Evolutionary conservation across 1,140 invertebrate species (phyloP).

Genomic region (Drosophila rufa): DNA sequence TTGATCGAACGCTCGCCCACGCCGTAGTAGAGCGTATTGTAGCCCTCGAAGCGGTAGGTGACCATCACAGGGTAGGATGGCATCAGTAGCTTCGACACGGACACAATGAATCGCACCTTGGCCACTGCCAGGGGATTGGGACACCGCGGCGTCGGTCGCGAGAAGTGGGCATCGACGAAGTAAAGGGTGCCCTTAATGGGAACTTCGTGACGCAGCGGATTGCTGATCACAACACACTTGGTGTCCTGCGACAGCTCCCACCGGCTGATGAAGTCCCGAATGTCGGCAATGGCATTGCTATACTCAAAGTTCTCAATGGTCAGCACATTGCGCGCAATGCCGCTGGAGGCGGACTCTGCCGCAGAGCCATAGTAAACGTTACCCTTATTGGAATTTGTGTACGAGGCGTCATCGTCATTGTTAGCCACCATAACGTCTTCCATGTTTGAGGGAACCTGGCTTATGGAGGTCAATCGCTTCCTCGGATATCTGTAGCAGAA

Average conservation of each 20-base stretch:
- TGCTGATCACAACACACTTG: constrained; percentile 67
- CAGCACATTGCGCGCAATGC: constrained; percentile 20
- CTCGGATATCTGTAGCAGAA: constrained; percentile 60
- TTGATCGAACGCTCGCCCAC: constrained; percentile 48
- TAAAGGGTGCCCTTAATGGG: constrained; percentile 56
- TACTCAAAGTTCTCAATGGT: constrained; percentile 59
- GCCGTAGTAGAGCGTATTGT: constrained; percentile 66
- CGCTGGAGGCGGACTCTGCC: constrained; percentile 23
- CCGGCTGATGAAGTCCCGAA: constrained; percentile 58
- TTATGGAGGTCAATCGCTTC: background rate
- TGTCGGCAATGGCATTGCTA: constrained; percentile 46
- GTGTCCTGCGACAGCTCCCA: constrained; percentile 68
- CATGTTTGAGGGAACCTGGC: background rate
- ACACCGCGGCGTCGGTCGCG: constrained; percentile 64
- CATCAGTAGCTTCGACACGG: constrained; percentile 53
- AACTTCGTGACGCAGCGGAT: constrained; percentile 41
- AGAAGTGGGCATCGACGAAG: constrained; percentile 76
- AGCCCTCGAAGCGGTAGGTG: constrained; percentile 75
- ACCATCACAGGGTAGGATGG: constrained; percentile 67
- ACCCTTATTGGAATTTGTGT: too few species aligned
- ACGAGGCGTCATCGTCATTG: background rate
- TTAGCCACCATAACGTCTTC: background rate
- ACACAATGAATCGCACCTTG: constrained; percentile 70
- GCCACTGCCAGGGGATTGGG: constrained; percentile 74
- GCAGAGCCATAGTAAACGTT: background rate